Conservation (phyloP, 2,113 vertebrate species). For the Apodemus sylvaticus region DNA sequence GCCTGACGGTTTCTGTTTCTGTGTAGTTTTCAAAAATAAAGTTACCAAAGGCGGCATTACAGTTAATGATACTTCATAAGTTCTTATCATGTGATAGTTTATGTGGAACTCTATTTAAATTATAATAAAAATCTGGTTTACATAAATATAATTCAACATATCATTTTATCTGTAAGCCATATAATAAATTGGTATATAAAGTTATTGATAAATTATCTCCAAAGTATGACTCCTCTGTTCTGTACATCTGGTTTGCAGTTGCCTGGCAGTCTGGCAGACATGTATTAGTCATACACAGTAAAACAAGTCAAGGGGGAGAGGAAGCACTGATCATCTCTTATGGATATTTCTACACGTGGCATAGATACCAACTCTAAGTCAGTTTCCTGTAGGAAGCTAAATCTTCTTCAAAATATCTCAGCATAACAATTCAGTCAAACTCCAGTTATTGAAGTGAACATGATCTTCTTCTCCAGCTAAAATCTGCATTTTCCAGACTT, state of each 20-base stretch:
- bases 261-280: neutral
- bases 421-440: constrained; percentile 19
- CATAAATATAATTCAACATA: neutral
- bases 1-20: constrained; percentile 8
- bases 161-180: constrained; percentile 24
- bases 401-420: constrained; percentile 3
- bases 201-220: neutral
- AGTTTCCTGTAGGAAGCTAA: constrained; percentile 2
- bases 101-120: neutral
- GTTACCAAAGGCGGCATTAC: neutral
- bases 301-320: neutral
- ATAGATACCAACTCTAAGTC: neutral
- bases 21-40: neutral
- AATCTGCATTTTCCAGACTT: neutral
- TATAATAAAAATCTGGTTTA: neutral
- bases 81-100: neutral
- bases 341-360: neutral
- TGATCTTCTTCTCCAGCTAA: neutral
- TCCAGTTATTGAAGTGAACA: neutral
- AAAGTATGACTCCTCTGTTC: neutral
- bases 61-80: neutral
- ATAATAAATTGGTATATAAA: neutral
- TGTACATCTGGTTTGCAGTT: neutral
- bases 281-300: neutral
- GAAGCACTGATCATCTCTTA: neutral